A percentile compares a stretch with the other conserved stretches of the same genome.
phyloP scores from a whole-genome alignment of 2,888 invertebrate genomes.

The Hypomecis punctinalis region DNA sequence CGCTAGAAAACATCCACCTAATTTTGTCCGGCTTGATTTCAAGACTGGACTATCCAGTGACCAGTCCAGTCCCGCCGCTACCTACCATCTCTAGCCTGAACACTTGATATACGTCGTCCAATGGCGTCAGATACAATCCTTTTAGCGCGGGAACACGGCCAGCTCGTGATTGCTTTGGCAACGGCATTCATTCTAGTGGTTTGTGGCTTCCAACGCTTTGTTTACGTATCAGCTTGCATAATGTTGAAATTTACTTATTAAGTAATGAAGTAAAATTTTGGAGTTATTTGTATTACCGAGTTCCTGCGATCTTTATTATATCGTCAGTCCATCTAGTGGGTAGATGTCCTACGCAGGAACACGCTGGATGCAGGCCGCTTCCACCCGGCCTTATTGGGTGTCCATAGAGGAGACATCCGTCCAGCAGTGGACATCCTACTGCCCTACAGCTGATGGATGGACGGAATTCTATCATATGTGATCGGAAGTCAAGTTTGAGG shows the following conservation, averaged over 20 bases:
- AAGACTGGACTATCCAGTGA: not conserved
- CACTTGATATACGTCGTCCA: slow-evolving; percentile 36
- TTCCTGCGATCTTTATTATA: too few species aligned
- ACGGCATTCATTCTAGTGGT: slow-evolving; percentile 44
- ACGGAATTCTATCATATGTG: too few species aligned
- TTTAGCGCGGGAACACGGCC: slow-evolving; percentile 58
- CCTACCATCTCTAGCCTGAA: slow-evolving; percentile 22
- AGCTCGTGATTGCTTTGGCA: slow-evolving; percentile 62
- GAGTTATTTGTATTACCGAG: too few species aligned
- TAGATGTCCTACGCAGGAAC: too few species aligned
- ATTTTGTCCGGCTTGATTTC: not conserved
- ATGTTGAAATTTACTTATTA: not conserved
- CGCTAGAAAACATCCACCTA: not conserved
- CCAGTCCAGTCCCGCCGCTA: not conserved
- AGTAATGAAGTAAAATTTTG: too few species aligned
- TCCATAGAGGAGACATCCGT: too few species aligned
- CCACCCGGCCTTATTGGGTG: too few species aligned
- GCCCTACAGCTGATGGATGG: too few species aligned
- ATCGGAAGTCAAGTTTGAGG: too few species aligned
- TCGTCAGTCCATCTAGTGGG: too few species aligned
- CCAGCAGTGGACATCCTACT: too few species aligned
- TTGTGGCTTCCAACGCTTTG: slow-evolving; percentile 35
- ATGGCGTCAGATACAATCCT: slow-evolving; percentile 53
- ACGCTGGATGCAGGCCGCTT: too few species aligned
- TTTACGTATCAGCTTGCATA: slow-evolving; percentile 18